Evolutionary conservation across 2,888 invertebrate species (phyloP).

Genomic region (Ectemnius lituratus): DNA sequence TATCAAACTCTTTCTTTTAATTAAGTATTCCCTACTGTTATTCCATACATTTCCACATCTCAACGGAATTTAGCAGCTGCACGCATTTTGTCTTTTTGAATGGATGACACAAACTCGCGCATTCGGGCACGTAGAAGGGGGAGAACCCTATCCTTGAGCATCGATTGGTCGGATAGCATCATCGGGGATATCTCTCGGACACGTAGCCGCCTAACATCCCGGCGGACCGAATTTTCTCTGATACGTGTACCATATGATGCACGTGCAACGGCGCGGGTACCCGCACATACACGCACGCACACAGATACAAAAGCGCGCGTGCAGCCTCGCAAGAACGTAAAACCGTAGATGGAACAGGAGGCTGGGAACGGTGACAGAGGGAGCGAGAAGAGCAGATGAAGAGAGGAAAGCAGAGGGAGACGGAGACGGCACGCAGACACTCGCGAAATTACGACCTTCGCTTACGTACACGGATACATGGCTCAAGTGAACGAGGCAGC

Average conservation of each 20-base stretch:
- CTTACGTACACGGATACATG: slow-evolving; percentile 68
- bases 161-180: slow-evolving; percentile 62
- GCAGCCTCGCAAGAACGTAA: slow-evolving; percentile 54
- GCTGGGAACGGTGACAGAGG: slow-evolving; percentile 19
- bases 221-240: slow-evolving; percentile 57
- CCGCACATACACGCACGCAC: slow-evolving; percentile 18
- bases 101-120: not conserved
- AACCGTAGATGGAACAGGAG: slow-evolving; percentile 43
- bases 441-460: slow-evolving; percentile 71
- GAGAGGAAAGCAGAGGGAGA: slow-evolving; percentile 24
- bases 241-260: slow-evolving; percentile 38
- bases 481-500: slow-evolving; percentile 67
- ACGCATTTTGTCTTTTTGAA: too few species aligned
- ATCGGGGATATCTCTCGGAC: slow-evolving; percentile 63
- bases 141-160: slow-evolving; percentile 41
- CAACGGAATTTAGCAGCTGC: too few species aligned
- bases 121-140: not conserved
- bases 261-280: slow-evolving; percentile 26
- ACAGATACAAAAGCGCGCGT: slow-evolving; percentile 29
- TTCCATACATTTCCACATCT: too few species aligned
- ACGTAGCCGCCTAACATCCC: slow-evolving; percentile 61
- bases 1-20: not conserved
- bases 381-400: slow-evolving; percentile 10
- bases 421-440: slow-evolving; percentile 67
- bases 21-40: too few species aligned